A percentile compares a stretch with the other conserved stretches of the same genome.
Evolutionary conservation across 2,113 vertebrate genomes (phyloP).

Genomic region (Lutjanus erythropterus): DNA sequence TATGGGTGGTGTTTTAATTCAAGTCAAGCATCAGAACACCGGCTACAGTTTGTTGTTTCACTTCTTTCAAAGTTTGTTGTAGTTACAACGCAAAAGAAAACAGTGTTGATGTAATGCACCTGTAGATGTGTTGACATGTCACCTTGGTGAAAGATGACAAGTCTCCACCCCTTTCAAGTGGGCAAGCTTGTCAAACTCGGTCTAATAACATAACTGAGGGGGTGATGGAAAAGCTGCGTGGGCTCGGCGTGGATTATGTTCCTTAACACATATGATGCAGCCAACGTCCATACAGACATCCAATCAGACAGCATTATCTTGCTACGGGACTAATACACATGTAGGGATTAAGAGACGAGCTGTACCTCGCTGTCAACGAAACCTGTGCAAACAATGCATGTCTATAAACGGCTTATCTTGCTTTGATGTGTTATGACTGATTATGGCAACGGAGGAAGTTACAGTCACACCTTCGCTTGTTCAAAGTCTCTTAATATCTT

Average conservation of each 20-base stretch:
- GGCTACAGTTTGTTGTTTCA: constrained; percentile 45
- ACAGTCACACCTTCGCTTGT: too few species aligned
- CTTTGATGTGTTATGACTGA: constrained; percentile 6
- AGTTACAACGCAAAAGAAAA: constrained; percentile 9
- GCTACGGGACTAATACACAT: background rate
- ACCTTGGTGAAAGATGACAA: constrained; percentile 12
- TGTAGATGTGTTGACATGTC: constrained; percentile 28
- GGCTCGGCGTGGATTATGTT: background rate
- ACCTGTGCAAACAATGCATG: background rate
- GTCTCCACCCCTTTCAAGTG: background rate
- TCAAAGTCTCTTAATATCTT: too few species aligned
- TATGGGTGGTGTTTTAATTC: background rate
- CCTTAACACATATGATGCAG: background rate
- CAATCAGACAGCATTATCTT: constrained; percentile 2
- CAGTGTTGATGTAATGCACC: constrained; percentile 25
- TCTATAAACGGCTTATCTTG: constrained; percentile 6
- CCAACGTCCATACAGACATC: background rate
- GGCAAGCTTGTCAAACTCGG: constrained; percentile 17
- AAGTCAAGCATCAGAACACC: background rate
- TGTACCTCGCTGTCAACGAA: background rate
- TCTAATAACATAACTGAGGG: constrained; percentile 8
- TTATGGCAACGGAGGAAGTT: background rate
- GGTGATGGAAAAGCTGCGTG: background rate
- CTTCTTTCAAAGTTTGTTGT: constrained; percentile 32
- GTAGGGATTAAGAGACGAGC: constrained; percentile 9